phyloP scores from a whole-genome alignment of 1,140 invertebrate genomes.

The Neodiprion fabricii region DNA sequence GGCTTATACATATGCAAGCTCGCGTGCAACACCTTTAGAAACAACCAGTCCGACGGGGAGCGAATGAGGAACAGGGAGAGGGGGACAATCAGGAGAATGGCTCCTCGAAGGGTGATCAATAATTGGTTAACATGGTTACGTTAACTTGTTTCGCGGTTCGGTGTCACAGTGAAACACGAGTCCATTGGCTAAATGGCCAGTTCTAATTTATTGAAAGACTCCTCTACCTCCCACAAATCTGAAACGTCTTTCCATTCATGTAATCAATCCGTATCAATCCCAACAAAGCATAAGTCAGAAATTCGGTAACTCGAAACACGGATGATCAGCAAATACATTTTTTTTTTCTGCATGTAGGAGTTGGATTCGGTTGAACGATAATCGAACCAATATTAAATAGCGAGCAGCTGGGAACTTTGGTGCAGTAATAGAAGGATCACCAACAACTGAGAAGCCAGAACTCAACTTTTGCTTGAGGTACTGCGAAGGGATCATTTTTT shows the following conservation, averaged over 20 bases:
- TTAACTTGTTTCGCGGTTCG: constrained; percentile 49
- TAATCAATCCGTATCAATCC: too few relatives aligned
- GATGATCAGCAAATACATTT: constrained; percentile 15
- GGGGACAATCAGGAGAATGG: constrained; percentile 54
- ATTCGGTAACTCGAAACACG: constrained; percentile 13
- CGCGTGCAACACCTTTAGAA: too few relatives aligned
- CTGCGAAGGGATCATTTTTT: constrained; percentile 35
- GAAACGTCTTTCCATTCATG: constrained; percentile 23
- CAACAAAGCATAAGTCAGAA: too few relatives aligned
- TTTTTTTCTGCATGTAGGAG: constrained; percentile 19
- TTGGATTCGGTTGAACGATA: constrained; percentile 31
- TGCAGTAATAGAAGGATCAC: constrained; percentile 29
- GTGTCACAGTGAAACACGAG: not conserved
- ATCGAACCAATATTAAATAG: constrained; percentile 53
- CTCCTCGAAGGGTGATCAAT: constrained; percentile 44
- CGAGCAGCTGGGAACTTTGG: constrained; percentile 39
- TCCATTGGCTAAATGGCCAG: not conserved
- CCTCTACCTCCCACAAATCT: constrained; percentile 28
- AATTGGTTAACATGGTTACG: constrained; percentile 51
- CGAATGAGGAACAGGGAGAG: not conserved
- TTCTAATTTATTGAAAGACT: not conserved
- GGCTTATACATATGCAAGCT: too few relatives aligned
- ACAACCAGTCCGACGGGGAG: too few relatives aligned
- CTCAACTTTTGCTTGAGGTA: not conserved
- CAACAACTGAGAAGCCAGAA: constrained; percentile 6